These are phyloP conservation scores for Palythoa grandiflora DNA, from an alignment of 92 coral and sea anemone genomes.

Conservation along the genomic window DNA sequence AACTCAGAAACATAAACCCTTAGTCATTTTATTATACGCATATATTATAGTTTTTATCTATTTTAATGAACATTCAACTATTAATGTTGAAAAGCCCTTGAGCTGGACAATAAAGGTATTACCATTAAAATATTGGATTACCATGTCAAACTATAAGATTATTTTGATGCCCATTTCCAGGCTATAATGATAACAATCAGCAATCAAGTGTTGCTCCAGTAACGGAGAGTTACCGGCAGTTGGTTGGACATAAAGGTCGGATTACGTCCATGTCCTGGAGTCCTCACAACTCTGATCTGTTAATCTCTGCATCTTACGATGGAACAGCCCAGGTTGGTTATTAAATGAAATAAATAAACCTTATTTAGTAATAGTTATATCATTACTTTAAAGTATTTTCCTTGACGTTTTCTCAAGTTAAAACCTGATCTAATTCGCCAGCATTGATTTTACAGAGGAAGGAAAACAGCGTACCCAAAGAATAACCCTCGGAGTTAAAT, in stretches of 20 bases:
- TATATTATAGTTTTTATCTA: too few relatives aligned
- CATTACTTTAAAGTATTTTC: background rate
- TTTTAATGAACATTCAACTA: too few relatives aligned
- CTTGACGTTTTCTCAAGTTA: background rate
- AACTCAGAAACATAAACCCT: too few relatives aligned
- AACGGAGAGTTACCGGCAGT: constrained; percentile 83
- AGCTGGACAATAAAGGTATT: too few relatives aligned
- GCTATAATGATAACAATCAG: constrained; percentile 9
- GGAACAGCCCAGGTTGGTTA: constrained; percentile 93
- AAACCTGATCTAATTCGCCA: background rate
- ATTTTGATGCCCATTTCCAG: background rate
- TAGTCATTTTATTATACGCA: too few relatives aligned
- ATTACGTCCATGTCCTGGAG: constrained; percentile 93
- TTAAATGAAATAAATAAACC: background rate
- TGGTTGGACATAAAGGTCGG: constrained; percentile 91
- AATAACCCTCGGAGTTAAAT: too few relatives aligned
- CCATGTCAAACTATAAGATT: background rate
- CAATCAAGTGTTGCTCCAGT: constrained; percentile 56
- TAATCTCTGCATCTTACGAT: constrained; percentile 92
- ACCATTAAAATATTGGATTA: background rate
- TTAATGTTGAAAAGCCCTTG: too few relatives aligned
- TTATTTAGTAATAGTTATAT: too few relatives aligned
- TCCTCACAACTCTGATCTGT: constrained; percentile 84
- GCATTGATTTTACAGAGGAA: too few relatives aligned
- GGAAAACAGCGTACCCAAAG: too few relatives aligned